phyloP scores from a whole-genome alignment of 1,140 invertebrate genomes.

The Oncopodura yosiiana region DNA sequence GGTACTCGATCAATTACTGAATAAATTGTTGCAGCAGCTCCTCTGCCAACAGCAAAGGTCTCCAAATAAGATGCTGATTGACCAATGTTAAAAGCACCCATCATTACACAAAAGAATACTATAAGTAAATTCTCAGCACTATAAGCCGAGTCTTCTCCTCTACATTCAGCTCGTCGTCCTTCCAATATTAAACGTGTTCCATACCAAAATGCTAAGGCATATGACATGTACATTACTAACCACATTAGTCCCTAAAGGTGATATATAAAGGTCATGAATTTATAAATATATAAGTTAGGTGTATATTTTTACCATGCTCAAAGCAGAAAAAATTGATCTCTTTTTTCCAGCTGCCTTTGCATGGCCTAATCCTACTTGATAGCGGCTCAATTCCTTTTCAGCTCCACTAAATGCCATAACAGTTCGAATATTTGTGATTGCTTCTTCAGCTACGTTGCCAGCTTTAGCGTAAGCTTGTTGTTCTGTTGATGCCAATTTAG shows the following conservation, averaged over 20 bases:
- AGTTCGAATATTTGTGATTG: conserved; percentile 44
- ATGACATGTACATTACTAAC: conserved; percentile 43
- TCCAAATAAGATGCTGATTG: conserved; percentile 49
- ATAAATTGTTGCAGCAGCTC: conserved; percentile 48
- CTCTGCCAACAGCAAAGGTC: conserved; percentile 45
- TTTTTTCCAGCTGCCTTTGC: conserved; percentile 41
- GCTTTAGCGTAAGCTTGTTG: conserved; percentile 43
- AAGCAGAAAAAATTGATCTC: conserved; percentile 41
- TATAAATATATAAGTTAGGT: too few species aligned
- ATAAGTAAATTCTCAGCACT: conserved; percentile 15
- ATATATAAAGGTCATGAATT: too few species aligned
- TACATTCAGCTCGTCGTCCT: not conserved
- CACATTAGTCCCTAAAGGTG: conserved; percentile 43
- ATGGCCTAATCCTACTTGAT: conserved; percentile 39
- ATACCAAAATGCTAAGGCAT: conserved; percentile 47
- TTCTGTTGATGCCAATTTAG: not conserved
- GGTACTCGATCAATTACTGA: conserved; percentile 47
- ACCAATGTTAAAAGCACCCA: conserved; percentile 50
- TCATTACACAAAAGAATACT: conserved; percentile 45
- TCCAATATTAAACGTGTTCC: conserved; percentile 38
- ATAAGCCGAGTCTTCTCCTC: conserved; percentile 15
- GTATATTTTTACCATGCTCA: too few species aligned
- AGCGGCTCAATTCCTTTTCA: conserved; percentile 42
- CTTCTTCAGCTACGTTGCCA: conserved; percentile 50
- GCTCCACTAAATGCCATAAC: conserved; percentile 47